phyloP scores from a whole-genome alignment of 2,888 invertebrate species.

The Isoperla grammatica region DNA sequence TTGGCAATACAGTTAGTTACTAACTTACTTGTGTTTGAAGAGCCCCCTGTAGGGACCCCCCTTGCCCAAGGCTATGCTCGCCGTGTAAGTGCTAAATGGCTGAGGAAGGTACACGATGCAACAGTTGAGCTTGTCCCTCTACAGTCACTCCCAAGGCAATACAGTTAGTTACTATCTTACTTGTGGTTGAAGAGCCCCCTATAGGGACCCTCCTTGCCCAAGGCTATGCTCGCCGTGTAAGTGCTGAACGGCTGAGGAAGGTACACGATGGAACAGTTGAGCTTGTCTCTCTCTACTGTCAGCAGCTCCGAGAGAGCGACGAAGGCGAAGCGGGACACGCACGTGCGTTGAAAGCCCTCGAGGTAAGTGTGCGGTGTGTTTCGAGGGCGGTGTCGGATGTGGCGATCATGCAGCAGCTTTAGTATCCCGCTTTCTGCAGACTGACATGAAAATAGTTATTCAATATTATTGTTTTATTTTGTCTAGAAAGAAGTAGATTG shows the following conservation, averaged over 20 bases:
- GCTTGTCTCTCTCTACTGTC: not conserved
- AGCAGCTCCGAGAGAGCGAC: constrained; percentile 9
- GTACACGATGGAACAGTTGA: constrained; percentile 6
- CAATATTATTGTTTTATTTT: too few relatives aligned
- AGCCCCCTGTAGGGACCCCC: too few relatives aligned
- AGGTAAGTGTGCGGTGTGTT: not conserved
- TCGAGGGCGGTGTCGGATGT: not conserved
- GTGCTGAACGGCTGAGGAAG: constrained; percentile 3
- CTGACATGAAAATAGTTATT: not conserved
- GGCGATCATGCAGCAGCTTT: not conserved
- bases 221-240: constrained; percentile 7
- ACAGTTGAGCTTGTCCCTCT: too few relatives aligned
- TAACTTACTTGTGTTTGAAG: too few relatives aligned
- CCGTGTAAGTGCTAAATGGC: too few relatives aligned
- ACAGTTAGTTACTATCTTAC: too few relatives aligned
- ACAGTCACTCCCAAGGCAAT: too few relatives aligned
- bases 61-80: too few relatives aligned
- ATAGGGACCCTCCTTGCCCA: not conserved
- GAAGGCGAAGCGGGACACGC: not conserved
- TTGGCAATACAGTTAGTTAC: too few relatives aligned
- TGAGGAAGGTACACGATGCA: too few relatives aligned
- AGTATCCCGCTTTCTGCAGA: not conserved
- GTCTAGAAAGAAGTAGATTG: too few relatives aligned
- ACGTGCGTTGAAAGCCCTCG: not conserved
- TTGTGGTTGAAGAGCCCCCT: constrained; percentile 10